phyloP scores from a whole-genome alignment of 2,797 vertebrate species.

The Eospalax fontanierii region DNA sequence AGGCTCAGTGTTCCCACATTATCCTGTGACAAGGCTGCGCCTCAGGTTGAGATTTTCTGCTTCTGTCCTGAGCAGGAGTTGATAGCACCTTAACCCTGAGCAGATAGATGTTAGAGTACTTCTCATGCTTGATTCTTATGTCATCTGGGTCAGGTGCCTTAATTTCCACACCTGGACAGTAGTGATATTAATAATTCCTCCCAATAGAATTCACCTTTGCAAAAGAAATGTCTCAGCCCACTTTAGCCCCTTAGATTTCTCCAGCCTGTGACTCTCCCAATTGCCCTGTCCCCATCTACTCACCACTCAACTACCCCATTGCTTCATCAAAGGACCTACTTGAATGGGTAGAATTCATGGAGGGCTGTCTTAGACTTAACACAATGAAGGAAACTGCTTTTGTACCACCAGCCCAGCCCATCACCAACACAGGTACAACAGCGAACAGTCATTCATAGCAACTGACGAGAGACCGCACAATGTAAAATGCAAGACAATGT shows the following conservation, averaged over 20 bases:
- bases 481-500: too few relatives aligned
- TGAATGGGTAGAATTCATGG: not conserved
- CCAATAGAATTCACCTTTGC: not conserved
- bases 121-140: not conserved
- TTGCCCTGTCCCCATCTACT: accelerated
- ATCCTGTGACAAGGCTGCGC: not conserved
- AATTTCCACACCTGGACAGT: not conserved
- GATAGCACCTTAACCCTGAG: too few relatives aligned
- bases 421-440: not conserved
- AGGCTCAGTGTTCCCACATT: too few relatives aligned
- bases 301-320: not conserved
- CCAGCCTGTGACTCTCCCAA: not conserved
- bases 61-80: too few relatives aligned
- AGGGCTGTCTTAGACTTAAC: accelerated
- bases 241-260: not conserved
- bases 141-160: not conserved
- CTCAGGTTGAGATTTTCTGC: too few relatives aligned
- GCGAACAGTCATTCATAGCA: too few relatives aligned
- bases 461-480: too few relatives aligned
- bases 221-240: not conserved
- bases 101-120: too few relatives aligned
- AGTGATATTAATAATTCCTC: not conserved
- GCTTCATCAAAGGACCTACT: not conserved
- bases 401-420: not conserved
- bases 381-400: not conserved